A percentile compares a stretch with the other conserved stretches of the same genome.
These are phyloP conservation scores for Tiliqua scincoides DNA, from an alignment of 2,113 vertebrate genomes.

Conservation along the genomic window DNA sequence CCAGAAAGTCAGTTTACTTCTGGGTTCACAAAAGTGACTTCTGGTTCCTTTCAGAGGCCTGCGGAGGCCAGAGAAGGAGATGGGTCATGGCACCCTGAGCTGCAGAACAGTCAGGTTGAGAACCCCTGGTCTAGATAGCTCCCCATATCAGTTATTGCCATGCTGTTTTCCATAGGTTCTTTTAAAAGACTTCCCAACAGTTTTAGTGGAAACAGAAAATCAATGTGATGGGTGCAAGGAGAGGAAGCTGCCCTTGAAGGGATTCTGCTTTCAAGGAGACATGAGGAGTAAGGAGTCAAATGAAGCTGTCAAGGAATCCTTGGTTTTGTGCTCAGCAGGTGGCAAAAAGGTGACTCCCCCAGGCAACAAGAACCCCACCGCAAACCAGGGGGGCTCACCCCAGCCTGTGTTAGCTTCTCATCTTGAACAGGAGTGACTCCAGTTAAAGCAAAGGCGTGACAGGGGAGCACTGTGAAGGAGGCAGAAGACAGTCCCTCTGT, in stretches of 20 bases:
- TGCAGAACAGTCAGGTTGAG: too few relatives aligned
- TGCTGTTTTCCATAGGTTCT: background rate
- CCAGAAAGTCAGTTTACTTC: too few relatives aligned
- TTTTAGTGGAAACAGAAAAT: background rate
- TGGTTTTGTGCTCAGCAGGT: background rate
- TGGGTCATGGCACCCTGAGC: too few relatives aligned
- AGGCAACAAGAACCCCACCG: background rate
- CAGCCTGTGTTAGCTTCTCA: background rate
- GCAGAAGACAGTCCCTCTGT: background rate
- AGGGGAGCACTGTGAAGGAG: background rate
- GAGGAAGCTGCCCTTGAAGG: background rate
- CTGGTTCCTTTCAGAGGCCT: too few relatives aligned
- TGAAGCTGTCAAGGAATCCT: background rate
- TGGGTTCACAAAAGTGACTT: too few relatives aligned
- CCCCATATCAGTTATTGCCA: background rate
- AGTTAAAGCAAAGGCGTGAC: background rate
- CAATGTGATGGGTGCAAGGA: too few relatives aligned
- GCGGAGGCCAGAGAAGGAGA: too few relatives aligned
- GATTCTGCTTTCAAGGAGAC: background rate
- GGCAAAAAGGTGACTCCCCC: background rate
- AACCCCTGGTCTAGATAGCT: too few relatives aligned
- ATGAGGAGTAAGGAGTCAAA: background rate
- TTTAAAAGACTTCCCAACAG: background rate
- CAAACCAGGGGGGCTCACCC: background rate
- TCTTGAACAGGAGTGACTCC: background rate